A percentile compares a stretch with the other conserved stretches of the same genome.
phyloP scores from a whole-genome alignment of 2,113 vertebrate genomes.

The Salvelinus fontinalis region DNA sequence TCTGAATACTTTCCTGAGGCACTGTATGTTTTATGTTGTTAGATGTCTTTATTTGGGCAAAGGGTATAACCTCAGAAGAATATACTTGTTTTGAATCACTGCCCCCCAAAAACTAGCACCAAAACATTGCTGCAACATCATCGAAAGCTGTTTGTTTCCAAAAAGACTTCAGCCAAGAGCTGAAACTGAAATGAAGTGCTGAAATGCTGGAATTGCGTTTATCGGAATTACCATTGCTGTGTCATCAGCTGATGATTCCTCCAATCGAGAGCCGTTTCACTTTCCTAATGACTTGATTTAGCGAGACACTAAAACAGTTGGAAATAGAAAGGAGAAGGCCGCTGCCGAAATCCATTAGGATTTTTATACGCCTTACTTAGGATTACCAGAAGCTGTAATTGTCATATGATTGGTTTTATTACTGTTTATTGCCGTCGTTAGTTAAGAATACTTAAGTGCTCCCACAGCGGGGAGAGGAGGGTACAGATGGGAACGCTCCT shows the following conservation, averaged over 20 bases:
- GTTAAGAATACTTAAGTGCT: conserved; percentile 51
- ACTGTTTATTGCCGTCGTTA: conserved; percentile 58
- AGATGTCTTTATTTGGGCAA: not conserved
- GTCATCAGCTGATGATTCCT: conserved; percentile 53
- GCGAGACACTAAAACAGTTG: conserved; percentile 53
- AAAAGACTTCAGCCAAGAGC: not conserved
- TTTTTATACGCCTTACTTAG: conserved; percentile 55
- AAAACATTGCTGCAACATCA: conserved; percentile 7
- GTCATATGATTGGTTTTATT: conserved; percentile 68
- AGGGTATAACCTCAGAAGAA: not conserved
- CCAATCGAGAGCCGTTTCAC: conserved; percentile 53
- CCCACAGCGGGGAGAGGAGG: not conserved
- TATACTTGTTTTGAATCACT: not conserved
- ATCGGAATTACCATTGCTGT: conserved; percentile 33
- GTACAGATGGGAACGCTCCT: conserved; percentile 24
- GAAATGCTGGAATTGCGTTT: not conserved
- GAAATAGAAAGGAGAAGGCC: conserved; percentile 43
- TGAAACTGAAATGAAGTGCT: conserved; percentile 1
- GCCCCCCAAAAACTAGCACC: not conserved
- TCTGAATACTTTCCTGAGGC: too few species aligned
- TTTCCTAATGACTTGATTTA: conserved; percentile 57
- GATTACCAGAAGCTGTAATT: conserved; percentile 62
- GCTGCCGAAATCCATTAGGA: conserved; percentile 51
- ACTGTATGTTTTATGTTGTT: not conserved
- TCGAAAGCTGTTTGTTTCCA: not conserved